phyloP scores from a whole-genome alignment of 1,140 invertebrate species.

The Drosophila triauraria region DNA sequence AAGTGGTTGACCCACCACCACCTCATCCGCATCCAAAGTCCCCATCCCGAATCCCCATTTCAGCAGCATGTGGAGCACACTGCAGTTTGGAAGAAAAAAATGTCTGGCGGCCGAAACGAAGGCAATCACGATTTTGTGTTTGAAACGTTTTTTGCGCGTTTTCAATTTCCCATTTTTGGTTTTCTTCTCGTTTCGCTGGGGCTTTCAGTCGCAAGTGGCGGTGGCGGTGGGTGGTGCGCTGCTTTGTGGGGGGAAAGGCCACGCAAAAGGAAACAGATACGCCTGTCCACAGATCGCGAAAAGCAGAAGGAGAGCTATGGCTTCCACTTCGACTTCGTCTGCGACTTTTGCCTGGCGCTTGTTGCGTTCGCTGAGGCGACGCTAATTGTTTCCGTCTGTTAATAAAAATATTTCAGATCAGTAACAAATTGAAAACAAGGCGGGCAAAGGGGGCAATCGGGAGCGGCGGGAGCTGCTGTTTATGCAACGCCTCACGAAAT shows the following conservation, averaged over 20 bases:
- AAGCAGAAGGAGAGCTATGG: conserved; percentile 39
- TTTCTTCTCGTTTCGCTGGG: conserved; percentile 34
- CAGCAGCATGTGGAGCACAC: conserved; percentile 47
- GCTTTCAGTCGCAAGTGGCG: background rate
- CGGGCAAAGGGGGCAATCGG: conserved; percentile 25
- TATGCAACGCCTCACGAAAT: conserved; percentile 82
- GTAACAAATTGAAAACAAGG: conserved; percentile 80
- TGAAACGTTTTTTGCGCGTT: conserved; percentile 80
- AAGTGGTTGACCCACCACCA: conserved; percentile 14
- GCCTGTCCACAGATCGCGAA: conserved; percentile 39
- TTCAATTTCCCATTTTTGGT: conserved; percentile 73
- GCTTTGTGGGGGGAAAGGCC: conserved; percentile 57
- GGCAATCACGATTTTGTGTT: conserved; percentile 80
- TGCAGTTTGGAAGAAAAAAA: conserved; percentile 37
- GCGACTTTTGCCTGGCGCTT: conserved; percentile 37
- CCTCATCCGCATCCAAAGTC: background rate
- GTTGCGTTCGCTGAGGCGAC: conserved; percentile 59
- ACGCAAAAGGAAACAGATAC: conserved; percentile 55
- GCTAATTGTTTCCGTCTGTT: conserved; percentile 83
- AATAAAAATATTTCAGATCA: conserved; percentile 83
- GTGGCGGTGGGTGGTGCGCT: background rate
- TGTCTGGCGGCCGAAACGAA: conserved; percentile 78
- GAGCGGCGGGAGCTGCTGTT: conserved; percentile 53
- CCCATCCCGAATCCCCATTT: background rate
- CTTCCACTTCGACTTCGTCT: conserved; percentile 15